Evolutionary conservation across 2,888 invertebrate species (phyloP).

Genomic region (Heliothis peltigera): DNA sequence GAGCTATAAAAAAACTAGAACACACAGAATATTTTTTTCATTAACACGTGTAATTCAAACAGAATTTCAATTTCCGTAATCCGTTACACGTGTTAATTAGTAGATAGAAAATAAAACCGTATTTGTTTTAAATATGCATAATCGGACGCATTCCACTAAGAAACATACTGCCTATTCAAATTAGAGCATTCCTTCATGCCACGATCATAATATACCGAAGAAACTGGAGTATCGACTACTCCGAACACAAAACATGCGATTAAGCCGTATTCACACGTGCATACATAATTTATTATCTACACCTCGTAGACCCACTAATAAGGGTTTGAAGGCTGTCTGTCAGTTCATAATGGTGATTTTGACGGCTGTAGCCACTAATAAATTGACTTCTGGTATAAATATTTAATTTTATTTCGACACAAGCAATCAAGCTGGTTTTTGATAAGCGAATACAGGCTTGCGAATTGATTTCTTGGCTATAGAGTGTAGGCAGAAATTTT

Average conservation of each 20-base stretch:
- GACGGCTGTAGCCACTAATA: slow-evolving; percentile 43
- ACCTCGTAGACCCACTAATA: slow-evolving; percentile 32
- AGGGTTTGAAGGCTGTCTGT: slow-evolving; percentile 51
- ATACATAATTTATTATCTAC: slow-evolving; percentile 41
- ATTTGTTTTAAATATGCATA: slow-evolving; percentile 12
- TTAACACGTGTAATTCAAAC: slow-evolving; percentile 21
- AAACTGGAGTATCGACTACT: slow-evolving; percentile 28
- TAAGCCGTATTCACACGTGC: slow-evolving; percentile 30
- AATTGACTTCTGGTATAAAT: slow-evolving; percentile 36
- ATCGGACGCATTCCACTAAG: slow-evolving; percentile 21
- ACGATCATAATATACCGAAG: slow-evolving; percentile 6
- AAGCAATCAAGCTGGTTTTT: slow-evolving; percentile 21
- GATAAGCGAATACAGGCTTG: background rate
- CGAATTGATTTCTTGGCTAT: background rate
- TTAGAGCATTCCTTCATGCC: slow-evolving; percentile 30
- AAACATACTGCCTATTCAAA: slow-evolving; percentile 25
- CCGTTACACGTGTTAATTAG: too few relatives aligned
- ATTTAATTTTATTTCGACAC: slow-evolving; percentile 28
- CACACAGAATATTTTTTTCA: slow-evolving; percentile 28
- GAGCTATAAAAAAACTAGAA: slow-evolving; percentile 26
- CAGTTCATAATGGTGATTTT: slow-evolving; percentile 45
- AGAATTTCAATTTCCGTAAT: slow-evolving; percentile 40
- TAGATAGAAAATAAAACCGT: too few relatives aligned
- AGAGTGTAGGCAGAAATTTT: background rate
- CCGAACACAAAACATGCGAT: slow-evolving; percentile 28